Conservation (phyloP, 2,888 invertebrate genomes). For the Xanthia togata region DNA sequence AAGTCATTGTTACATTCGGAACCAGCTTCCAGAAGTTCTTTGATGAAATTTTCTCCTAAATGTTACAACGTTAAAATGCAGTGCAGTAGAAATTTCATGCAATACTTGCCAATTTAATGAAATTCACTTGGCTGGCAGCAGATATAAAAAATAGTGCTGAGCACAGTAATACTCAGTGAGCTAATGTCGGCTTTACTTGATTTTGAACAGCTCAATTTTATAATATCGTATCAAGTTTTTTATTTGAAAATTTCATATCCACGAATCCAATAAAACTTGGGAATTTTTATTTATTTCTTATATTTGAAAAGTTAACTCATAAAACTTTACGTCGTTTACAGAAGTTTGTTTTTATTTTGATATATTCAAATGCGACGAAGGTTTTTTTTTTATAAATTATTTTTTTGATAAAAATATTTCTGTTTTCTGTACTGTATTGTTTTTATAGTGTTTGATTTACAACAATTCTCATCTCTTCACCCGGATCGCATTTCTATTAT, state of each 20-base stretch:
- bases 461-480: constrained; percentile 7
- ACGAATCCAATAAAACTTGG: constrained; percentile 39
- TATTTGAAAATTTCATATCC: constrained; percentile 39
- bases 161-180: constrained; percentile 59
- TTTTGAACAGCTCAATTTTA: constrained; percentile 61
- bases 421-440: neutral
- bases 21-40: constrained; percentile 36
- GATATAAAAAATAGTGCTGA: constrained; percentile 64
- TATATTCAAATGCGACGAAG: neutral
- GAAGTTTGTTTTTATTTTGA: constrained; percentile 1
- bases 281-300: constrained; percentile 38
- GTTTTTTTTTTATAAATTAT: neutral
- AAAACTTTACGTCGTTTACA: constrained; percentile 18
- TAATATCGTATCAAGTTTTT: constrained; percentile 60
- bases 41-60: constrained; percentile 52
- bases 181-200: constrained; percentile 54
- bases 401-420: neutral
- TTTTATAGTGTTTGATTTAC: neutral
- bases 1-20: constrained; percentile 37
- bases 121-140: constrained; percentile 65
- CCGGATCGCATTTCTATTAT: constrained; percentile 1
- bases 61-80: constrained; percentile 55
- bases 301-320: constrained; percentile 36
- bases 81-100: constrained; percentile 57
- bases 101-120: constrained; percentile 67